Base-by-base conservation (phyloP, 2,113 vertebrate species). In the Malurus melanocephalus region DNA sequence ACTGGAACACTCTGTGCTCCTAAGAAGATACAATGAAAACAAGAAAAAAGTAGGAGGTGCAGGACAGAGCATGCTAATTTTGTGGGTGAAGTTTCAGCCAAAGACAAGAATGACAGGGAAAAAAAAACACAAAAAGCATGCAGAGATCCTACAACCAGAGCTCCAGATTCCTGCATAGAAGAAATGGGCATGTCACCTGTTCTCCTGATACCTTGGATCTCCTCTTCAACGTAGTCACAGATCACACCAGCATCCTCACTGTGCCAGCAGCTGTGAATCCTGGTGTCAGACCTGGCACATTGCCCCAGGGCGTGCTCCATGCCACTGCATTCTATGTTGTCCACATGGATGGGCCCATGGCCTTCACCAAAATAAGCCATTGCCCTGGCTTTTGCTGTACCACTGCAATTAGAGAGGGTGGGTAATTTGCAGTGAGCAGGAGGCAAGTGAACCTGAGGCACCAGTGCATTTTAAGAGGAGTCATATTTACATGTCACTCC, bases 251-350 rank as follows among this genome's bases (percentile, higher is more conserved):
- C 98, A 43, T 98, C 98, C 89, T 97, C 95, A 55, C 96, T 95
- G 78, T 97, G 98, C 83, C 96, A 97, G 96, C 98, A 99, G 96
- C 97, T 97, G 91, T 95, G 97, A 84, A 92, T 92, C 24, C 96
- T 96, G 28, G 97, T 95, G 27, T 97, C 96, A 16, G 97, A 97
- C 68, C 94, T 98, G 92, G 96, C 95, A 13, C 98, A 99, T 46
- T 98, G 96, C 51, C 96, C 97, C 87, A 98, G 57, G 13, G 74
- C 42, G 24, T 28, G 96, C 96, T 99, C 98, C 7, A 95, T 97
- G 60, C 98, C 98, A 4, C 97, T 98, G 96, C 98, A 99, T 89
- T 98, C 97, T 78, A 99, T n/a, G 16, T 97, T 97, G 93, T 97
- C 96, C 92, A 99, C 95, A 93, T 98, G 98, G 87, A 98, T 96